Conservation (phyloP, 2,888 invertebrate species). For the Tanytarsus gracilentus region DNA sequence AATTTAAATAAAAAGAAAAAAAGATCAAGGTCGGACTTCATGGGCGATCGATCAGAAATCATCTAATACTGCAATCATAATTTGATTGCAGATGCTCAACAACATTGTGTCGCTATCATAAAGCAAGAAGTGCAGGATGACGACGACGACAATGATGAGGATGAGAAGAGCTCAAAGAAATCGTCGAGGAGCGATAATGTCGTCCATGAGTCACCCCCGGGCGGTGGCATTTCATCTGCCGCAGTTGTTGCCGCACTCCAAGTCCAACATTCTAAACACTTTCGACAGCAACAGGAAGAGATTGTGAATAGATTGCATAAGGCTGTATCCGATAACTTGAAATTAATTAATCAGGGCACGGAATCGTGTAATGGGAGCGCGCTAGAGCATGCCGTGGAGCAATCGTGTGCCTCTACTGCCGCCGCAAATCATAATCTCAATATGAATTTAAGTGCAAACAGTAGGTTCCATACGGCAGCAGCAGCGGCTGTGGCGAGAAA, state of each 20-base stretch:
- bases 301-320: conserved; percentile 27
- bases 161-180: conserved; percentile 6
- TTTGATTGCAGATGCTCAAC: conserved; percentile 36
- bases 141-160: conserved; percentile 31
- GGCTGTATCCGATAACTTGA: conserved; percentile 28
- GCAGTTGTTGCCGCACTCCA: conserved; percentile 6
- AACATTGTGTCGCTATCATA: conserved; percentile 29
- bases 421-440: conserved; percentile 31
- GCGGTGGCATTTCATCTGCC: conserved; percentile 1
- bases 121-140: conserved; percentile 33
- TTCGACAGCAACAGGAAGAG: conserved; percentile 27
- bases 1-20: conserved; percentile 29
- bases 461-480: no score
- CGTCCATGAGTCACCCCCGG: conserved; percentile 22
- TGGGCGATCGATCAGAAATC: conserved; percentile 28
- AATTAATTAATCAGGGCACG: conserved; percentile 24
- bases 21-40: conserved; percentile 31
- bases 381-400: neutral
- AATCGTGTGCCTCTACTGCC: neutral
- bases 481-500: conserved; percentile 34
- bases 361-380: conserved; percentile 19
- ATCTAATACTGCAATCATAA: conserved; percentile 35
- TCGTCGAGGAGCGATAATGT: neutral
- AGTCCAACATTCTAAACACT: conserved; percentile 2
- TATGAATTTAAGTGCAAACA: conserved; percentile 30